phyloP scores from a whole-genome alignment of 2,888 invertebrate species.

The Athalia cordata region DNA sequence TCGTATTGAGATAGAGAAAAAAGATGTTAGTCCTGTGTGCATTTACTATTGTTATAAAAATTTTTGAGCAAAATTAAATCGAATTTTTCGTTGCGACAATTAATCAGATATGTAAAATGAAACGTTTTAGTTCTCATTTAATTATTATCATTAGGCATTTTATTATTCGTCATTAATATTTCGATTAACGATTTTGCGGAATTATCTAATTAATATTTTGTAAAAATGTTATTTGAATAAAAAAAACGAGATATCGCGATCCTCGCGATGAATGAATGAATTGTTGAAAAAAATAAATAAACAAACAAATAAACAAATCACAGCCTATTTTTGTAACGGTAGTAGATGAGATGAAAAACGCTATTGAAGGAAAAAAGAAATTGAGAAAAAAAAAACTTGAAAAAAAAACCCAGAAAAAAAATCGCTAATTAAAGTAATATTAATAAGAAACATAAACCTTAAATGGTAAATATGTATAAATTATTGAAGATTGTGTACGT shows the following conservation, averaged over 20 bases:
- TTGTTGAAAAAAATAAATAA: background rate
- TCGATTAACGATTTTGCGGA: no score
- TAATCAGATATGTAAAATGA: background rate
- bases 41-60: conserved; percentile 47
- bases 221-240: background rate
- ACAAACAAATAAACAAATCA: background rate
- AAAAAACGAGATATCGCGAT: background rate
- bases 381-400: background rate
- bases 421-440: background rate
- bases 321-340: conserved; percentile 41
- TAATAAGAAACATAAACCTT: background rate
- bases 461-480: conserved; percentile 56
- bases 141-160: background rate
- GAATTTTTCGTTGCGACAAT: conserved; percentile 21
- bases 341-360: conserved; percentile 31
- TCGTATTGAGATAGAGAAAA: conserved; percentile 22
- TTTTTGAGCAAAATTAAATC: conserved; percentile 5
- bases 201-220: background rate
- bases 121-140: conserved; percentile 11
- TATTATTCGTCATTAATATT: no score
- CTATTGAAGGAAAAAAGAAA: conserved; percentile 19
- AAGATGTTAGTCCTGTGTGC: conserved; percentile 44
- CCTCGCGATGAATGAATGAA: background rate
- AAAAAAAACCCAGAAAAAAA: background rate
- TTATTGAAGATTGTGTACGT: conserved; percentile 70